Evolutionary conservation across 2,797 vertebrate genomes (phyloP).

Genomic region (Sarcophilus harrisii): DNA sequence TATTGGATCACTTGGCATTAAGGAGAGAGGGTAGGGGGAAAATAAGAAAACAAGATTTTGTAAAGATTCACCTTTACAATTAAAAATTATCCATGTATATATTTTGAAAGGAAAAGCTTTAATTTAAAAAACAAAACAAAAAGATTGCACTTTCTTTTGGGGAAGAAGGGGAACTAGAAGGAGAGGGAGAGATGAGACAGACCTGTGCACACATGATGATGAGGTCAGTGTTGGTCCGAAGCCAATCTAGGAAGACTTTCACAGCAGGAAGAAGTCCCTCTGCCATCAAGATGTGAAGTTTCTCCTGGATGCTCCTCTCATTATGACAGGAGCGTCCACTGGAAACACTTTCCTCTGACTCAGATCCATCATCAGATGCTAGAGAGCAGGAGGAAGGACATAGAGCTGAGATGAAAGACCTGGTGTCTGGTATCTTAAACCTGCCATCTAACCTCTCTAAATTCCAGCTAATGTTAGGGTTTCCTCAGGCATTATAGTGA

Average conservation of each 20-base stretch:
- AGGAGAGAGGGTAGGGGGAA: too few relatives aligned
- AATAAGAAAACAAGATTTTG: too few relatives aligned
- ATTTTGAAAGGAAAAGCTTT: too few relatives aligned
- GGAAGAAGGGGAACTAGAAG: not conserved
- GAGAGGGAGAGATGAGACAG: not conserved
- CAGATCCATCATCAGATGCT: slow-evolving; percentile 89
- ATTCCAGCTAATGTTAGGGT: not conserved
- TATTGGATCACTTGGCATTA: too few relatives aligned
- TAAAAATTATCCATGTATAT: too few relatives aligned
- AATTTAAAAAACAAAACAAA: too few relatives aligned
- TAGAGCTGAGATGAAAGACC: not conserved
- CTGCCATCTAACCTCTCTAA: not conserved
- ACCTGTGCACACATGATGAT: slow-evolving; percentile 98
- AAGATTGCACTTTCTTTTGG: not conserved
- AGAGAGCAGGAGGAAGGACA: not conserved
- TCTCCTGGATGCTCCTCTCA: slow-evolving; percentile 93
- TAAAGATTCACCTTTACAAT: too few relatives aligned
- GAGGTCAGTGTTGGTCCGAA: slow-evolving; percentile 96
- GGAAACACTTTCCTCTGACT: slow-evolving; percentile 92
- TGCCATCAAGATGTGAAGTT: slow-evolving; percentile 92
- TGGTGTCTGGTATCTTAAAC: not conserved
- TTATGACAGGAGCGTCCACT: slow-evolving; percentile 91
- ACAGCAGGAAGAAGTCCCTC: slow-evolving; percentile 95
- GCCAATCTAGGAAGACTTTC: slow-evolving; percentile 97
- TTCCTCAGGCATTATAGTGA: not conserved